Conservation (phyloP, 2,113 vertebrate genomes). For the Rhabdornis inornatus region DNA sequence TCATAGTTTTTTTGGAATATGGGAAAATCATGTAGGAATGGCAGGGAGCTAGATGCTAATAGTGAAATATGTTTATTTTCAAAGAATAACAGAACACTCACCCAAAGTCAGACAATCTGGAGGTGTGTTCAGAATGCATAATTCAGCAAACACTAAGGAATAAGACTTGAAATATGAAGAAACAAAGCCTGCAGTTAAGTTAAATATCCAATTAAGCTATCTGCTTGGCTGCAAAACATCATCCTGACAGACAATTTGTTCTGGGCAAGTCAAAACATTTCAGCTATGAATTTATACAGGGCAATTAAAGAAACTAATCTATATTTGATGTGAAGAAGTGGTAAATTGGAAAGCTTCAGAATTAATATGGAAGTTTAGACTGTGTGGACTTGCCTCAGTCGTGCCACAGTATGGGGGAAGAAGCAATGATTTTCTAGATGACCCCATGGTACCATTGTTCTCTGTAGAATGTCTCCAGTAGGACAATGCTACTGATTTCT, state of each 20-base stretch:
- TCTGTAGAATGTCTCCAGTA: not conserved
- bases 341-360: slow-evolving; percentile 19
- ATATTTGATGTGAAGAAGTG: slow-evolving; percentile 44
- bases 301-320: slow-evolving; percentile 70
- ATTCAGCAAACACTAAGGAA: slow-evolving; percentile 40
- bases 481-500: not conserved
- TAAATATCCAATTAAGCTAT: slow-evolving; percentile 74
- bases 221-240: slow-evolving; percentile 68
- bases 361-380: not conserved
- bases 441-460: not conserved
- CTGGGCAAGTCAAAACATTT: slow-evolving; percentile 68
- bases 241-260: slow-evolving; percentile 74
- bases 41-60: not conserved
- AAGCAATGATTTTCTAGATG: not conserved
- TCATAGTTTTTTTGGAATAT: not conserved
- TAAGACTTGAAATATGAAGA: slow-evolving; percentile 51
- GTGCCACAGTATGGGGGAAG: not conserved
- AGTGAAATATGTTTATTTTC: not conserved
- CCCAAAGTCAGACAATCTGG: not conserved
- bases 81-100: not conserved
- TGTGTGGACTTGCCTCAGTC: not conserved
- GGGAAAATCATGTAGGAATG: not conserved
- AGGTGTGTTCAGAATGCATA: slow-evolving; percentile 16
- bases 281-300: slow-evolving; percentile 54
- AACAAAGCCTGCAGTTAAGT: slow-evolving; percentile 68